Evolutionary conservation across 2,888 invertebrate species (phyloP).

Genomic region (Amiota minor): DNA sequence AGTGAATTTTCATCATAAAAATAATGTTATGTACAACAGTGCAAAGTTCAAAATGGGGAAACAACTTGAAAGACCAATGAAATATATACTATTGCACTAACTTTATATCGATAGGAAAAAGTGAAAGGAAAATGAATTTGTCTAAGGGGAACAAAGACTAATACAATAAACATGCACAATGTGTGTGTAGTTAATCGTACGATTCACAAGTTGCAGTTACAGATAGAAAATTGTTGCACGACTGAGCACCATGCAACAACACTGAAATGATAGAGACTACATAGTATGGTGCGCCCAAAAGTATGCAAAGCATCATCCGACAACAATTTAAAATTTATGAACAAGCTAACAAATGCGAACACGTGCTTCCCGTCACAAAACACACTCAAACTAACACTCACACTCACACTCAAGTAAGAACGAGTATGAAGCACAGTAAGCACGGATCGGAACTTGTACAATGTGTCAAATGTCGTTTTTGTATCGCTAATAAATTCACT

Average conservation of each 20-base stretch:
- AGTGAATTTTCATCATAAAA: not conserved
- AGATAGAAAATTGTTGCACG: constrained; percentile 48
- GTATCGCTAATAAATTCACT: constrained; percentile 65
- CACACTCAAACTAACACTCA: constrained; percentile 27
- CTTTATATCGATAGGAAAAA: too few species aligned
- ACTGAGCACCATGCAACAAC: constrained; percentile 31
- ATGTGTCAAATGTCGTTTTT: constrained; percentile 65
- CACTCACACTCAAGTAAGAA: too few species aligned
- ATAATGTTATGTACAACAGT: constrained; percentile 5
- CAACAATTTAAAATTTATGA: constrained; percentile 66
- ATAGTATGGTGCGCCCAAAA: constrained; percentile 34
- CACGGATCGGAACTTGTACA: constrained; percentile 56
- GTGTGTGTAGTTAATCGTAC: constrained; percentile 63
- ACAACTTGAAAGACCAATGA: too few species aligned
- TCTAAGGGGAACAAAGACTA: constrained; percentile 41
- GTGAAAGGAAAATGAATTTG: too few species aligned
- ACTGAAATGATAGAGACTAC: not conserved
- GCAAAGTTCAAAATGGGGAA: not conserved
- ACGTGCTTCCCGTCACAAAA: constrained; percentile 60
- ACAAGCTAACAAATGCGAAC: constrained; percentile 42
- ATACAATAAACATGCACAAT: constrained; percentile 64
- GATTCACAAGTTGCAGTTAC: constrained; percentile 61
- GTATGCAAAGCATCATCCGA: constrained; percentile 24
- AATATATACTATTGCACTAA: too few species aligned
- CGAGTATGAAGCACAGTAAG: constrained; percentile 26